Percentiles rank a stretch among this genome's conserved stretches.
Conservation (phyloP, 2,797 vertebrate species). For the Menidia menidia region DNA sequence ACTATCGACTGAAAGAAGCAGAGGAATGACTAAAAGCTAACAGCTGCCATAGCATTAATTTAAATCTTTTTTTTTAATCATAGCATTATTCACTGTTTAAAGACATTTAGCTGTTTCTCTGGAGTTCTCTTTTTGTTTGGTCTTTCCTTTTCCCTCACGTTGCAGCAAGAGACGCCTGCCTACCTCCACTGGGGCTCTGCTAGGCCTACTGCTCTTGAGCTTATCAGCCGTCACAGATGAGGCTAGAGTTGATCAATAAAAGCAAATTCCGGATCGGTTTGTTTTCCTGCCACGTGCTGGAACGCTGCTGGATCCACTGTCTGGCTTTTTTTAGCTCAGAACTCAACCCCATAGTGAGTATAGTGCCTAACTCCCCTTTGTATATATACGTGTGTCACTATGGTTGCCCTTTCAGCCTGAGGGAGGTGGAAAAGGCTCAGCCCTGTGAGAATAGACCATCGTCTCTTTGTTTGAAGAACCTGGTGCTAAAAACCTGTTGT, state of each 20-base stretch:
- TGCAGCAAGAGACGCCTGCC: slow-evolving; percentile 57
- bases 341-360: slow-evolving; percentile 45
- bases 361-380: slow-evolving; percentile 51
- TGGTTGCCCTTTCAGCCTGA: slow-evolving; percentile 62
- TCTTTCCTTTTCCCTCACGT: neutral
- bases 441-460: slow-evolving; percentile 47
- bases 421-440: slow-evolving; percentile 32
- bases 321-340: slow-evolving; percentile 57
- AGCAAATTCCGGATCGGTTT: slow-evolving; percentile 62
- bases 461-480: slow-evolving; percentile 57
- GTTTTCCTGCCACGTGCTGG: slow-evolving; percentile 16
- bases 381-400: slow-evolving; percentile 57
- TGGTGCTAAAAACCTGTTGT: slow-evolving; percentile 83
- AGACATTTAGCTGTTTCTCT: slow-evolving; percentile 37
- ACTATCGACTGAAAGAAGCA: slow-evolving; percentile 26
- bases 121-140: slow-evolving; percentile 8
- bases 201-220: slow-evolving; percentile 44
- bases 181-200: slow-evolving; percentile 60
- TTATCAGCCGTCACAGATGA: slow-evolving; percentile 33
- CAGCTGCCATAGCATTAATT: slow-evolving; percentile 53
- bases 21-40: slow-evolving; percentile 23
- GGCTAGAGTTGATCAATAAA: slow-evolving; percentile 32
- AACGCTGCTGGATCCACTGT: slow-evolving; percentile 30
- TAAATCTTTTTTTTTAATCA: slow-evolving; percentile 12
- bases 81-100: slow-evolving; percentile 52